Percentiles rank a stretch among this genome's conserved stretches.
Conservation (phyloP, 2,888 invertebrate genomes). For the Atethmia centrago region DNA sequence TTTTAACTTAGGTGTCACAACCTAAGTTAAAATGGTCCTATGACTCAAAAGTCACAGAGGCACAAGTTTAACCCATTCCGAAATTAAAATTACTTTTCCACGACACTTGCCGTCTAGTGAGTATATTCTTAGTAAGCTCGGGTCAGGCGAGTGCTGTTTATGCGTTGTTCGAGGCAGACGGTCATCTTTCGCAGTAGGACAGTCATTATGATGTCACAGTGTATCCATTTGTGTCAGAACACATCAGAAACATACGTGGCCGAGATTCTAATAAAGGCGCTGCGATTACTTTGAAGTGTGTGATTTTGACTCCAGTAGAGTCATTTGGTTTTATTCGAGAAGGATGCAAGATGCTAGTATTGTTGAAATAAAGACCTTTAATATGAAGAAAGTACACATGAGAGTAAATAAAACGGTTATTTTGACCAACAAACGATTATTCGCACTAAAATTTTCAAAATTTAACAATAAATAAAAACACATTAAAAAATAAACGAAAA, state of each 20-base stretch:
- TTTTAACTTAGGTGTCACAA: too few species aligned
- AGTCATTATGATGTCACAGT: conserved; percentile 26
- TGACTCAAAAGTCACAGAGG: background rate
- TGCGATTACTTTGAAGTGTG: conserved; percentile 46
- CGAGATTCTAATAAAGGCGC: conserved; percentile 49
- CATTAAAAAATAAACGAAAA: too few species aligned
- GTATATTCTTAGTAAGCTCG: background rate
- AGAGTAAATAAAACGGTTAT: too few species aligned
- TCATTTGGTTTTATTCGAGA: conserved; percentile 23
- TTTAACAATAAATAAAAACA: too few species aligned
- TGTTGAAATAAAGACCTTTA: background rate
- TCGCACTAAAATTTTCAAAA: too few species aligned
- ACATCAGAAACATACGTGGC: conserved; percentile 57
- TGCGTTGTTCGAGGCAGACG: conserved; percentile 25
- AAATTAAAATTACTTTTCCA: conserved; percentile 1
- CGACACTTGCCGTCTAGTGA: background rate
- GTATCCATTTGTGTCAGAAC: conserved; percentile 51
- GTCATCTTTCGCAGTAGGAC: conserved; percentile 44
- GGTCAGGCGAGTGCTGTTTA: conserved; percentile 34
- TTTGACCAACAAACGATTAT: too few species aligned
- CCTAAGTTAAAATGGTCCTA: background rate
- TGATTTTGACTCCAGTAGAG: conserved; percentile 42
- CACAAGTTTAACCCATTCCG: background rate
- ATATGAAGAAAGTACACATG: background rate
- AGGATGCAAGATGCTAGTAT: background rate